These are phyloP conservation scores for Hypanus sabinus DNA, from an alignment of 2,113 vertebrate genomes.

Conservation along the genomic window DNA sequence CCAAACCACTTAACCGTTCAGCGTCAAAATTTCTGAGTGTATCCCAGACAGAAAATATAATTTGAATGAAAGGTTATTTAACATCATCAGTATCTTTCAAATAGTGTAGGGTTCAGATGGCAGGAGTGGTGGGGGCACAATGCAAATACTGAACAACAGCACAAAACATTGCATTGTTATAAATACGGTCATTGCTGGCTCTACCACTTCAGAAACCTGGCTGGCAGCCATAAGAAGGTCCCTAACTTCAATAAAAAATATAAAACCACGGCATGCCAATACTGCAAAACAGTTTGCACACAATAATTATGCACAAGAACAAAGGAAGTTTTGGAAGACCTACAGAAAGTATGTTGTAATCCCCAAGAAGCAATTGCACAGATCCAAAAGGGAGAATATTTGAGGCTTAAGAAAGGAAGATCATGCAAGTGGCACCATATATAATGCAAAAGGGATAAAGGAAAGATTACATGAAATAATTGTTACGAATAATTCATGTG, in stretches of 20 bases:
- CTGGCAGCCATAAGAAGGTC: neutral
- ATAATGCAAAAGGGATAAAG: neutral
- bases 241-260: neutral
- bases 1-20: neutral
- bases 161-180: neutral
- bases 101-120: neutral
- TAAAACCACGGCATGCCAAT: neutral
- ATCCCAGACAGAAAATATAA: neutral
- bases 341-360: neutral
- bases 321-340: neutral
- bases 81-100: neutral
- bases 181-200: neutral
- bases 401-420: neutral
- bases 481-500: neutral
- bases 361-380: neutral
- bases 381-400: neutral
- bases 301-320: neutral
- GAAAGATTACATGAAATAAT: neutral
- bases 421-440: neutral
- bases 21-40: neutral
- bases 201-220: neutral
- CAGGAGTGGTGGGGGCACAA: neutral
- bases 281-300: neutral
- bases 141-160: neutral
- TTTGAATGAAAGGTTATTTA: neutral